A percentile compares a stretch with the other conserved stretches of the same genome.
phyloP scores from a whole-genome alignment of 2,888 invertebrate genomes.

The Watsonalla cultraria region DNA sequence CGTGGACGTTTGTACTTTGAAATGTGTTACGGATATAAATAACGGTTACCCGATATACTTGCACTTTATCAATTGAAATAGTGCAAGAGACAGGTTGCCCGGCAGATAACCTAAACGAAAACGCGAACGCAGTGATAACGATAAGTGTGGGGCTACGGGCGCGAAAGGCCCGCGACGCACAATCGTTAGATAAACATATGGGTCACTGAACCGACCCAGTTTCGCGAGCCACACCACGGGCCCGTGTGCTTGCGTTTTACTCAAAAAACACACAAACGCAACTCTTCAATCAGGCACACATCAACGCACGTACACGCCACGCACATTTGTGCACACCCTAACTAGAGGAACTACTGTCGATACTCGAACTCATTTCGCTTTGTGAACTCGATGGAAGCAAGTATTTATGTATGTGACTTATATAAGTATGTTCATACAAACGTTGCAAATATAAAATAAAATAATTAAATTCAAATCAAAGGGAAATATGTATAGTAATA shows the following conservation, averaged over 20 bases:
- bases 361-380: slow-evolving; percentile 29
- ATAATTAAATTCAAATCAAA: too few relatives aligned
- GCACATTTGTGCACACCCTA: slow-evolving; percentile 19
- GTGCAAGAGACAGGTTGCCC: slow-evolving; percentile 68
- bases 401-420: too few relatives aligned
- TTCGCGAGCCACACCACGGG: slow-evolving; percentile 46
- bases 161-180: slow-evolving; percentile 46
- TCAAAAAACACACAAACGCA: slow-evolving; percentile 50
- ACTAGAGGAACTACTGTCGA: slow-evolving; percentile 15
- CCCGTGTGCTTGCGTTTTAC: slow-evolving; percentile 52
- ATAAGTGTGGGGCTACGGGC: slow-evolving; percentile 44
- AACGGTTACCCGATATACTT: background rate
- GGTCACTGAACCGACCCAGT: slow-evolving; percentile 78
- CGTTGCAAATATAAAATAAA: too few relatives aligned
- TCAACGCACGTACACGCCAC: slow-evolving; percentile 12
- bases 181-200: slow-evolving; percentile 77
- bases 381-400: slow-evolving; percentile 5
- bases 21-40: slow-evolving; percentile 3
- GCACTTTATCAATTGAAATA: slow-evolving; percentile 25
- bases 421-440: too few relatives aligned
- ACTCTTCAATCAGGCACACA: slow-evolving; percentile 42
- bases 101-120: slow-evolving; percentile 68
- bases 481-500: too few relatives aligned
- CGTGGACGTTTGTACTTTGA: background rate
- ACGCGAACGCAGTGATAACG: slow-evolving; percentile 62